Conservation (phyloP, 2,797 vertebrate genomes). For the Morus bassanus region DNA sequence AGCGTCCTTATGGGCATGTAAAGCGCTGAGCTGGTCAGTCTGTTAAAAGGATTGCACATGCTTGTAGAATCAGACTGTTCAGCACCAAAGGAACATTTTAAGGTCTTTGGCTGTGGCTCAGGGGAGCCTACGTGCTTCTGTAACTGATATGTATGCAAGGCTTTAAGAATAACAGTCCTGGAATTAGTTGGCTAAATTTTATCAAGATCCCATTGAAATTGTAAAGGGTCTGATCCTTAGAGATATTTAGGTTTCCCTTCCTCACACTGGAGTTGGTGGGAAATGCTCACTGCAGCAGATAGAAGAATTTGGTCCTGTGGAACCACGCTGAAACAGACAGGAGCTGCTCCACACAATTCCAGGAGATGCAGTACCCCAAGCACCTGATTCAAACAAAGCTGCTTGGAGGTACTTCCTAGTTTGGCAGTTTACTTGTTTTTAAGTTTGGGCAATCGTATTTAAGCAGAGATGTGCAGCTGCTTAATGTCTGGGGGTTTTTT, state of each 20-base stretch:
- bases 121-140: not conserved
- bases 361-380: not conserved
- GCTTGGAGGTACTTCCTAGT: not conserved
- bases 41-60: not conserved
- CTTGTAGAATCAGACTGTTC: not conserved
- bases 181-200: not conserved
- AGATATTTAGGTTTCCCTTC: not conserved
- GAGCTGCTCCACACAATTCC: not conserved
- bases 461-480: not conserved
- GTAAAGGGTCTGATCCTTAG: not conserved
- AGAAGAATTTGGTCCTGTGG: not conserved
- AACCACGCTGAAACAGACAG: fast-evolving
- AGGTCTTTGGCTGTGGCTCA: not conserved
- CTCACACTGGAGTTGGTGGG: not conserved
- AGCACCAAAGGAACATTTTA: not conserved
- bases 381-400: not conserved
- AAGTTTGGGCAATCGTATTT: not conserved
- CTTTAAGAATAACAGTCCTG: not conserved
- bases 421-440: not conserved
- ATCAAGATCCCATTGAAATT: not conserved
- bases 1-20: not conserved
- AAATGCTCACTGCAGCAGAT: not conserved
- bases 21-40: not conserved
- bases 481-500: not conserved
- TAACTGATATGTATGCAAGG: fast-evolving